phyloP scores from a whole-genome alignment of 2,888 invertebrate genomes.

The Phragmatobia fuliginosa region DNA sequence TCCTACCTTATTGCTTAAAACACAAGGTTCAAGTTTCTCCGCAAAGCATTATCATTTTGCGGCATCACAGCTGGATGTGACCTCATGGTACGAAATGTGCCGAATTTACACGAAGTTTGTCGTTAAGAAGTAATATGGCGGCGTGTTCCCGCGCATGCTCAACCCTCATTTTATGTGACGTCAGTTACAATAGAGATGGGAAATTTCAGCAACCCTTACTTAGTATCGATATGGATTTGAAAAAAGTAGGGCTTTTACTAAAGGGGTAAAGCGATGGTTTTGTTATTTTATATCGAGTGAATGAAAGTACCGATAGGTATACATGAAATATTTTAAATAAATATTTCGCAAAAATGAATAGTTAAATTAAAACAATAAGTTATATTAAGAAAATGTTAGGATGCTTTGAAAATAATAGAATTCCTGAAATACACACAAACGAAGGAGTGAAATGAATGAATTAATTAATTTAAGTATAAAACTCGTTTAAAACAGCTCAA shows the following conservation, averaged over 20 bases:
- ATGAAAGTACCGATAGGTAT: no score
- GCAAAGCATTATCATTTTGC: conserved; percentile 17
- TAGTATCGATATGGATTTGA: conserved; percentile 48
- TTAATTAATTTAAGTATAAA: no score
- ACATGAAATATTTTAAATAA: no score
- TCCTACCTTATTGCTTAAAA: neutral
- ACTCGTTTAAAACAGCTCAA: no score
- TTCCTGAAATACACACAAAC: no score
- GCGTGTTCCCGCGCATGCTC: conserved; percentile 75
- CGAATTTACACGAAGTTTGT: conserved; percentile 55
- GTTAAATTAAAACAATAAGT: no score
- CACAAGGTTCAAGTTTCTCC: conserved; percentile 28
- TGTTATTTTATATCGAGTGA: neutral
- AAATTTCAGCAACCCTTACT: conserved; percentile 40
- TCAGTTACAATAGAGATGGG: conserved; percentile 65
- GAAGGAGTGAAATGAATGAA: no score
- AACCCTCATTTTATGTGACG: conserved; percentile 67
- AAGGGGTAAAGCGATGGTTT: neutral
- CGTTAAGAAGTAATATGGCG: conserved; percentile 70
- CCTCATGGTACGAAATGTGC: conserved; percentile 52
- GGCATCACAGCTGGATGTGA: conserved; percentile 37
- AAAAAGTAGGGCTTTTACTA: neutral
- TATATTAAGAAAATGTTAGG: no score
- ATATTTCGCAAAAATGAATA: no score
- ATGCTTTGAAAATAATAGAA: no score